Percentiles rank a stretch among this genome's conserved stretches.
phyloP scores from a whole-genome alignment of 2,888 invertebrate genomes.

The Dynastes hyllus region DNA sequence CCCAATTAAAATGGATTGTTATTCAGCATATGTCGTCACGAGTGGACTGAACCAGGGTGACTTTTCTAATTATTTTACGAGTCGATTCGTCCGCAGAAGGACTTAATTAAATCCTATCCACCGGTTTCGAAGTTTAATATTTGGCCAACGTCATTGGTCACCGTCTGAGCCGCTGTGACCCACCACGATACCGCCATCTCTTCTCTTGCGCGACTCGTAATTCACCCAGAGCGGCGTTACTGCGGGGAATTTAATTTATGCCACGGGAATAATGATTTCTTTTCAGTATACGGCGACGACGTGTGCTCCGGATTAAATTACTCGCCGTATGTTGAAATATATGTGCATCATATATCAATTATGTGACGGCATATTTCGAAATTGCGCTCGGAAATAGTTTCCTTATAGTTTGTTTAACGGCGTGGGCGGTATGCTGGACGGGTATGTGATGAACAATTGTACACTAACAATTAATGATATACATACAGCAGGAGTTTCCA shows the following conservation, averaged over 20 bases:
- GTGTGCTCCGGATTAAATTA: conserved; percentile 19
- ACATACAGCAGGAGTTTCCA: too few species aligned
- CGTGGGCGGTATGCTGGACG: too few species aligned
- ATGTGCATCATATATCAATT: background rate
- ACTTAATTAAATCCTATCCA: conserved; percentile 42
- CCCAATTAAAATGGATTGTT: conserved; percentile 43
- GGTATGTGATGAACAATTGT: too few species aligned
- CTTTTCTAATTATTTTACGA: conserved; percentile 47
- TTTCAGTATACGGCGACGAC: conserved; percentile 15
- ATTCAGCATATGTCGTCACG: conserved; percentile 34
- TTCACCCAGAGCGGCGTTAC: conserved; percentile 9
- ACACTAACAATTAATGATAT: too few species aligned
- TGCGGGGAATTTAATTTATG: conserved; percentile 25
- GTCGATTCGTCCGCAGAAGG: conserved; percentile 36
- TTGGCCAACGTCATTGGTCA: conserved; percentile 25
- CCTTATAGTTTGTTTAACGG: too few species aligned
- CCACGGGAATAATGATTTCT: conserved; percentile 26
- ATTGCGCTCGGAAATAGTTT: too few species aligned
- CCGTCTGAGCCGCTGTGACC: background rate
- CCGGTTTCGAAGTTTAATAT: conserved; percentile 39
- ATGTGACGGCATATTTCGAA: conserved; percentile 2
- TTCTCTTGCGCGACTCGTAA: background rate
- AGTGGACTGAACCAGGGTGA: conserved; percentile 16
- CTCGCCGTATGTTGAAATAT: background rate
- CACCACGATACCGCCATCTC: background rate